Evolutionary conservation across 1,140 invertebrate species (phyloP).

Genomic region (Matsumurasca onukii): DNA sequence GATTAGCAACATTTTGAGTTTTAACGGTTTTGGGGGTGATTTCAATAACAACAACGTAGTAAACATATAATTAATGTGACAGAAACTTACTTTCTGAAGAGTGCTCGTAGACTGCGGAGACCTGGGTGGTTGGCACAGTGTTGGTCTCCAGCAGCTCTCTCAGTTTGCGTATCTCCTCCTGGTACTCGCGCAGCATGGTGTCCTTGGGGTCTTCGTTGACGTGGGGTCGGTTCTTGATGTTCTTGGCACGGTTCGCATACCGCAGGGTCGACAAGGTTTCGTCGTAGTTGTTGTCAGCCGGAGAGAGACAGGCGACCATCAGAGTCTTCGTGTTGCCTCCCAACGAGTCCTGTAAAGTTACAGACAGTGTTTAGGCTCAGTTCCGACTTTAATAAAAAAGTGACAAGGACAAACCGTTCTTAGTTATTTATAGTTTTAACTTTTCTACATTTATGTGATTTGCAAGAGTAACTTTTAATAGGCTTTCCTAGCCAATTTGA

Average conservation of each 20-base stretch:
- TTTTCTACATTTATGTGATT: slow-evolving; percentile 32
- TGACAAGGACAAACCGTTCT: slow-evolving; percentile 40
- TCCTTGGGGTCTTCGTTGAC: slow-evolving; percentile 96
- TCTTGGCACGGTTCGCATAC: slow-evolving; percentile 89
- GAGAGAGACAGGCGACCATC: slow-evolving; percentile 92
- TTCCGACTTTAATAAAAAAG: slow-evolving; percentile 38
- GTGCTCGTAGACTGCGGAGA: too few species aligned
- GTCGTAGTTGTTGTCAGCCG: slow-evolving; percentile 86
- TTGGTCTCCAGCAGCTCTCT: slow-evolving; percentile 61
- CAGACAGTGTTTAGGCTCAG: background rate
- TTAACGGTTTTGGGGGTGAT: too few species aligned
- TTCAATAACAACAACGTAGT: too few species aligned
- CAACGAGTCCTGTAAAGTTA: slow-evolving; percentile 70
- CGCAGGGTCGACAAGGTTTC: slow-evolving; percentile 87
- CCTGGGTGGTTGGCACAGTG: too few species aligned
- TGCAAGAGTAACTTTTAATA: slow-evolving; percentile 37
- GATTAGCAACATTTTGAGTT: too few species aligned
- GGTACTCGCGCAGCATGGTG: slow-evolving; percentile 82
- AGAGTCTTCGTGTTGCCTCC: slow-evolving; percentile 93
- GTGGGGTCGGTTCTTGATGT: slow-evolving; percentile 89
- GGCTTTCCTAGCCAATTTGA: too few species aligned
- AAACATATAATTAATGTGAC: too few species aligned
- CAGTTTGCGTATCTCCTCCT: slow-evolving; percentile 80
- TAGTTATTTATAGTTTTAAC: slow-evolving; percentile 39
- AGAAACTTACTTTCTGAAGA: too few species aligned